Percentiles rank a stretch among this genome's conserved stretches.
phyloP scores from a whole-genome alignment of 2,888 invertebrate species.

The Branchipolynoe longqiensis region DNA sequence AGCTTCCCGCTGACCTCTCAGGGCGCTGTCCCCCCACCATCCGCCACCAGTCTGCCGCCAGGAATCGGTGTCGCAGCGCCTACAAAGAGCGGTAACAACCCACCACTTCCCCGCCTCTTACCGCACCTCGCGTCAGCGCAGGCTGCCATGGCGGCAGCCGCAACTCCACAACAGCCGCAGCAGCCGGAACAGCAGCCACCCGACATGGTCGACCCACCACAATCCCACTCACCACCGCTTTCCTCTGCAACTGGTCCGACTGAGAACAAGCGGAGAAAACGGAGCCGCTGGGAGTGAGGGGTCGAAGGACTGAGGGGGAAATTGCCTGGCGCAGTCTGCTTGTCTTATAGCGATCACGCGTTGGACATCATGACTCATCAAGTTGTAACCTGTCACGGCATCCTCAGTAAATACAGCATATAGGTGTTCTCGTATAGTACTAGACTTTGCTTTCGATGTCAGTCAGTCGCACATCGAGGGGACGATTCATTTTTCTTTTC shows the following conservation, averaged over 20 bases:
- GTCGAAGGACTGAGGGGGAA: not conserved
- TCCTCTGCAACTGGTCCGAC: not conserved
- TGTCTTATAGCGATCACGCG: not conserved
- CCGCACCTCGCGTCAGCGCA: not conserved
- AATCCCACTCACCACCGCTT: not conserved
- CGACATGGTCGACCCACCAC: not conserved
- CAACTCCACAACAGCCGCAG: not conserved
- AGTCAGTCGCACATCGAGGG: too few species aligned
- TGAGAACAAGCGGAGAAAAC: constrained; percentile 28
- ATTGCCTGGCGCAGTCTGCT: not conserved
- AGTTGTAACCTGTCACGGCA: too few species aligned
- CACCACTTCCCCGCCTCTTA: not conserved
- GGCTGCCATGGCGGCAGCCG: not conserved
- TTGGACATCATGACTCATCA: too few species aligned
- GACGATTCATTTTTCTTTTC: too few species aligned
- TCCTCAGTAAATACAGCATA: too few species aligned
- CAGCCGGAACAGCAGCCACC: not conserved
- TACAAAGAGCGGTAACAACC: not conserved
- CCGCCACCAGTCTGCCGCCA: not conserved
- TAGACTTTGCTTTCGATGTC: too few species aligned
- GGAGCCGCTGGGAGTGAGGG: constrained; percentile 39
- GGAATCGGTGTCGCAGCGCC: not conserved
- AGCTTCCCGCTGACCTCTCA: not conserved
- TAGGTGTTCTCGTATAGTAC: too few species aligned
- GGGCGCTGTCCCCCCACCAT: not conserved